phyloP scores from a whole-genome alignment of 2,113 vertebrate genomes.

The Peucedramus taeniatus region DNA sequence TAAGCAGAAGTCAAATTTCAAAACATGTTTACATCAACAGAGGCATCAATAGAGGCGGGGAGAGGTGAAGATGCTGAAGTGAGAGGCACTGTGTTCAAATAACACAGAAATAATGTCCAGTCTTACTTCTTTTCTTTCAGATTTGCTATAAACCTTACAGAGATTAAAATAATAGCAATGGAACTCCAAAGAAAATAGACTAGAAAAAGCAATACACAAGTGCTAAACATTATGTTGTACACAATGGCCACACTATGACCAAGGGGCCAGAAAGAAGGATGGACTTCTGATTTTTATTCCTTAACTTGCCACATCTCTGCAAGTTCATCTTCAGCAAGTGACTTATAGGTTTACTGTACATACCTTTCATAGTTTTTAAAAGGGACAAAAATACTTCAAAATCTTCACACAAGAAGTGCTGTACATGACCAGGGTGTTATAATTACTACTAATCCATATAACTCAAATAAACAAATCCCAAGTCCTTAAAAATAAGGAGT shows the following conservation, averaged over 20 bases:
- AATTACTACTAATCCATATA: not conserved
- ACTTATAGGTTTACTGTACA: not conserved
- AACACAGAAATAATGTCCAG: not conserved
- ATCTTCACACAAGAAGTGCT: not conserved
- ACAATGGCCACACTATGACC: not conserved
- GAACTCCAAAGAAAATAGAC: not conserved
- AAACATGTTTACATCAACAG: not conserved
- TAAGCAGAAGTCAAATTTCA: not conserved
- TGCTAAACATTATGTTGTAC: not conserved
- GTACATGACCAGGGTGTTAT: not conserved
- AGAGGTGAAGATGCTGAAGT: not conserved
- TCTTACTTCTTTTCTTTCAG: not conserved
- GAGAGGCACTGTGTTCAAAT: not conserved
- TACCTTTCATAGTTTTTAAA: not conserved
- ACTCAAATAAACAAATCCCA: not conserved
- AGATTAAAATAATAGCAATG: not conserved
- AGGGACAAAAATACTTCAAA: not conserved
- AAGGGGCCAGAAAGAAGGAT: not conserved
- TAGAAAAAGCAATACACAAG: fast-evolving
- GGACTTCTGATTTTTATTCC: not conserved
- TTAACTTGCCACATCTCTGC: not conserved
- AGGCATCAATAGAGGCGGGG: not conserved
- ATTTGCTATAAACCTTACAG: not conserved
- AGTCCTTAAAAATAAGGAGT: not conserved
- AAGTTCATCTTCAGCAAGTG: not conserved